A percentile compares a stretch with the other conserved stretches of the same genome.
These are phyloP conservation scores for Dendroctonus valens DNA, from an alignment of 1,140 invertebrate species.

Conservation along the genomic window DNA sequence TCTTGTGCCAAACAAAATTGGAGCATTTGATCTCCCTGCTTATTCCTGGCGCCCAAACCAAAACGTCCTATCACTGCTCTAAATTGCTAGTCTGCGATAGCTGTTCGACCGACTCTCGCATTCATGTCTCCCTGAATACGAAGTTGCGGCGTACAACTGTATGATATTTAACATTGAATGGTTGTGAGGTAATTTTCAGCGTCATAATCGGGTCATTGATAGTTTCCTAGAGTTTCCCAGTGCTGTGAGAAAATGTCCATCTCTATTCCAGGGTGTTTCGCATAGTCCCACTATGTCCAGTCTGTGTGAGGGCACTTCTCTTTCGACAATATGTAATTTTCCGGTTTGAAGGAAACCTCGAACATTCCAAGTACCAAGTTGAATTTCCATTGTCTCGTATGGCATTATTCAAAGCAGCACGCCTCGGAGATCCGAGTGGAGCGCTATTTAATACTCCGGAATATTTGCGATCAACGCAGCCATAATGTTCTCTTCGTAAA, in stretches of 20 bases:
- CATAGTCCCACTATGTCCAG: slow-evolving; percentile 1
- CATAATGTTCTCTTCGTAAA: slow-evolving; percentile 5
- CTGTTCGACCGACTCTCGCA: slow-evolving; percentile 13
- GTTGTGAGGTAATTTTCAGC: slow-evolving; percentile 3
- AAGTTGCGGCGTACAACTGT: slow-evolving; percentile 11
- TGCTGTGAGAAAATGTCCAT: slow-evolving; percentile 9
- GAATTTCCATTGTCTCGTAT: slow-evolving; percentile 3
- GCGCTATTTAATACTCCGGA: neutral
- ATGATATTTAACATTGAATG: slow-evolving; percentile 8
- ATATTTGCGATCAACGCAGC: slow-evolving; percentile 7
- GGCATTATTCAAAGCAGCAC: slow-evolving; percentile 4
- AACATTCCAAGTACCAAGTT: slow-evolving; percentile 14
- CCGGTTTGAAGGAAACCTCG: slow-evolving; percentile 5
- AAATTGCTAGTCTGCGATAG: slow-evolving; percentile 8
- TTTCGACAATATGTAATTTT: slow-evolving; percentile 11
- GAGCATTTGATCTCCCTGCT: slow-evolving; percentile 12
- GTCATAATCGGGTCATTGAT: slow-evolving; percentile 10
- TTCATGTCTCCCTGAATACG: slow-evolving; percentile 20
- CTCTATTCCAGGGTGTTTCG: slow-evolving; percentile 15
- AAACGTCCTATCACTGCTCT: slow-evolving; percentile 15
- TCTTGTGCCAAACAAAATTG: slow-evolving; percentile 20
- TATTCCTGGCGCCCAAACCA: slow-evolving; percentile 18
- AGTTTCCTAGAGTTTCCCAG: neutral
- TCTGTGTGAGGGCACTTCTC: slow-evolving; percentile 8
- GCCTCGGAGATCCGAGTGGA: neutral